Base-by-base conservation (phyloP, 2,797 vertebrate genomes). In the Oryzias dopingdopingensis region DNA sequence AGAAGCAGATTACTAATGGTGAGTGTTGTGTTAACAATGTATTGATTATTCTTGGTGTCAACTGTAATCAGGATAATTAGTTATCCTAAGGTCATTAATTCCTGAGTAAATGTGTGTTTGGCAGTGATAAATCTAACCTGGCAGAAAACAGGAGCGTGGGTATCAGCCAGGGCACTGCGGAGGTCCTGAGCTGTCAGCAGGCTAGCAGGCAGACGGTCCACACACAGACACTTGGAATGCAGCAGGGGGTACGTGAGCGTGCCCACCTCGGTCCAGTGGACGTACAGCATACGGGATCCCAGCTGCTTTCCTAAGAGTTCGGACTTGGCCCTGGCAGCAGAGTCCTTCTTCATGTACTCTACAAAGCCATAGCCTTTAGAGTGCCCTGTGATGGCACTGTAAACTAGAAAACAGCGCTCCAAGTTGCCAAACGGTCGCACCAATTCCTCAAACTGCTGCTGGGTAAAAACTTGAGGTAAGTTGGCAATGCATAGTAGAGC, bases 301-400 rank as follows among this genome's bases (percentile, higher is more conserved):
- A 98, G 86, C 17, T 94, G 96, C 76, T 93, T 95, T 3, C 95
- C 96, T 20, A 97, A 73, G 14, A 98, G 89, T 73, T 97, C 95
- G 0, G 95, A 95, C 77, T 96, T 97, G 46, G 96, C 96, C 0
- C 96, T 77, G 42, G 96, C 95, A 0, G 96, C 96, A 0, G 95
- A 95, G 78, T 97, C 96, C 80, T 96, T 97, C 80, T 97, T 98
- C 96, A 97, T 97, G 76, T 95, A 98, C 76, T 98, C 96, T 22
- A 96, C 96, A 0, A 97, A 98, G 45, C 96, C 96, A 0, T 98
- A 98, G 43, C 96, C 95, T 73, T 98, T 97, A 22, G 96, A 96
- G 49, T 94, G 95, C 14, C 96, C 96, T 0, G 90, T 94, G 44
- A 72, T 44, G 14, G 88, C 65, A 0, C 93, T 95, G 86, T 96